Base-by-base conservation (phyloP, 2,888 invertebrate species). In the Coelinius sp. region DNA sequence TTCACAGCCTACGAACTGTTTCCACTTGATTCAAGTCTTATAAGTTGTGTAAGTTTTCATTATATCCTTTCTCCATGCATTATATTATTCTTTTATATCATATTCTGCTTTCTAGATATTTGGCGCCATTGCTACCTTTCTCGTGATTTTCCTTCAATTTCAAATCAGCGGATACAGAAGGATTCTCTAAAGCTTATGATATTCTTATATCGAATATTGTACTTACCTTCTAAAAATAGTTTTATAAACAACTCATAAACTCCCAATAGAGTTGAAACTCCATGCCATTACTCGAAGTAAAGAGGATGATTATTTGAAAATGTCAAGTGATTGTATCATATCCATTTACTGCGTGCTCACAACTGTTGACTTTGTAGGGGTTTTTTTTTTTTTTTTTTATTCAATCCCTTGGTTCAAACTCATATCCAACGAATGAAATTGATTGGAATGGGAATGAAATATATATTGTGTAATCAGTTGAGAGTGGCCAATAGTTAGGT, bases 351-450 rank as follows among this genome's bases (percentile, higher is more conserved):
- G 53, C 25, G 53, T 53, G 27, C 27, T 14, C 25, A 25, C 53
- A 22, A 24, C 10, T 10, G 8, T 24, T n/a, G 5, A 25, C 53
- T 25, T 12, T 41, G 41, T 14, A 41, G n/a, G n/a, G n/a, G 6
- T 27, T 24, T 12, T 52, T 52, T 24, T 25, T 25, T n/a, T n/a
- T 27, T 53, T 25, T 24, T 25, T 7, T n/a, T 27, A 53, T 53
- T 53, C 53, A 53, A 53, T 53, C 22, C 25, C n/a, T 53, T 25
- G n/a, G 41, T 53, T 53, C 14, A n/a, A n/a, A n/a, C n/a, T n/a
- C n/a, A n/a, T n/a, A n/a, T n/a, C n/a, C n/a, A n/a, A n/a, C n/a
- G n/a, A n/a, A n/a, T n/a, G n/a, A n/a, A n/a, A n/a, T n/a, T n/a
- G n/a, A n/a, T n/a, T n/a, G n/a, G n/a, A n/a, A n/a, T n/a, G n/a